These are phyloP conservation scores for Trochalopteron elliotii DNA, from an alignment of 2,113 vertebrate species.

Conservation along the genomic window DNA sequence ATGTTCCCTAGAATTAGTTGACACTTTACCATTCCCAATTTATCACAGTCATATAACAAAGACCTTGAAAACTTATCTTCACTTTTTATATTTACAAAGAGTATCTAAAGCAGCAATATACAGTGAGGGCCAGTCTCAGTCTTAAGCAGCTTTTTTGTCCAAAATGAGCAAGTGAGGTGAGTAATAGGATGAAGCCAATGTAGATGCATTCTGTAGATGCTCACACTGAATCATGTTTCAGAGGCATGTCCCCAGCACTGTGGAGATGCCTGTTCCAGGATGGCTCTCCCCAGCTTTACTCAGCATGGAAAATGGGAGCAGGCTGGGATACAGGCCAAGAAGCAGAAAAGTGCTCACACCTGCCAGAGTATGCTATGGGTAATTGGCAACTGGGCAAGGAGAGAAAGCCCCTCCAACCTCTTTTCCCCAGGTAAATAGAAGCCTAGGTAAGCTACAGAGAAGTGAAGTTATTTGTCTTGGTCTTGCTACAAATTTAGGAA, in stretches of 20 bases:
- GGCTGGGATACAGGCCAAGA: not conserved
- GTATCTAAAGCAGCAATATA: not conserved
- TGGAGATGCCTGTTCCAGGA: not conserved
- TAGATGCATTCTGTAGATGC: not conserved
- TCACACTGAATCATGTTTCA: not conserved
- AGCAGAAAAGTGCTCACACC: accelerated
- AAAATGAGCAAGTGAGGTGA: not conserved
- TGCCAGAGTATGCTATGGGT: not conserved
- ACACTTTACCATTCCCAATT: not conserved
- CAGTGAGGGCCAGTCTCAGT: not conserved
- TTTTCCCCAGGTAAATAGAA: not conserved
- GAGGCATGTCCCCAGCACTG: not conserved
- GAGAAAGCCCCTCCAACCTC: not conserved
- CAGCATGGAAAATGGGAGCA: not conserved
- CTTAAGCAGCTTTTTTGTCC: not conserved
- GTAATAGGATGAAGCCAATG: not conserved
- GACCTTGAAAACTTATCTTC: not conserved
- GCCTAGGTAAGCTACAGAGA: not conserved
- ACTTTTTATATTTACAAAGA: not conserved
- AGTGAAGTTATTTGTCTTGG: not conserved
- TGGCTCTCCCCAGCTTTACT: not conserved
- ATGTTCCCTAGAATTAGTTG: not conserved
- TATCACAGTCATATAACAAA: not conserved
- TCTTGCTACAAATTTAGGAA: not conserved
- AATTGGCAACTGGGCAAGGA: not conserved